Evolutionary conservation across 1,140 invertebrate species (phyloP).

Genomic region (Mya arenaria): DNA sequence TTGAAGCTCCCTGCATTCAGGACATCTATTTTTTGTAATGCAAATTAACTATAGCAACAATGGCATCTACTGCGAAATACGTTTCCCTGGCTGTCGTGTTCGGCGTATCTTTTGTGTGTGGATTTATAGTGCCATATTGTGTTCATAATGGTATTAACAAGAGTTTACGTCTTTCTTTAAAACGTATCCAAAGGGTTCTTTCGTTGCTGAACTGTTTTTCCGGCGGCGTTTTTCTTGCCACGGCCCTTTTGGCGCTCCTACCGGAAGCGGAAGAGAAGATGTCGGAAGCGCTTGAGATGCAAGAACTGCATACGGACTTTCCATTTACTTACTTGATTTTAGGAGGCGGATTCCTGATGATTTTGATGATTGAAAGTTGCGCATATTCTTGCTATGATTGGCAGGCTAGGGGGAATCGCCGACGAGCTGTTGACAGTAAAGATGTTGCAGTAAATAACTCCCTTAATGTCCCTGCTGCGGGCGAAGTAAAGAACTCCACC

Average conservation of each 20-base stretch:
- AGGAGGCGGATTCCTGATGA: conserved; percentile 83
- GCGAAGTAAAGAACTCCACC: too few species aligned
- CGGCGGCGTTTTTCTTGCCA: conserved; percentile 83
- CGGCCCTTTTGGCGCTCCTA: conserved; percentile 83
- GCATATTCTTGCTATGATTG: conserved; percentile 67
- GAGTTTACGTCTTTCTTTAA: not conserved
- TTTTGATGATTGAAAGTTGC: conserved; percentile 83
- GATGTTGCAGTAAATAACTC: not conserved
- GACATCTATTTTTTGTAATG: too few species aligned
- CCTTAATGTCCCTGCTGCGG: not conserved
- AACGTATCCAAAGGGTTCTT: not conserved
- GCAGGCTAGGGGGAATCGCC: not conserved
- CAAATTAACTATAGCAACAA: not conserved
- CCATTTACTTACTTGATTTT: conserved; percentile 70
- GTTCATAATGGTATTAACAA: not conserved
- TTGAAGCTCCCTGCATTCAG: too few species aligned
- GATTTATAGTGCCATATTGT: conserved; percentile 7
- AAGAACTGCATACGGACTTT: conserved; percentile 41
- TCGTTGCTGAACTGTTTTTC: conserved; percentile 81
- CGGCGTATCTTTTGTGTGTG: conserved; percentile 13
- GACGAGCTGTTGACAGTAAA: not conserved
- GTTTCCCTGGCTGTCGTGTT: conserved; percentile 7
- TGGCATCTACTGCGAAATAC: conserved; percentile 8
- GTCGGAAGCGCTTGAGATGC: not conserved
- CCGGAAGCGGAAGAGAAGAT: conserved; percentile 82